Base-by-base conservation (phyloP, 2,113 vertebrate species). In the Pyxicephalus adspersus region DNA sequence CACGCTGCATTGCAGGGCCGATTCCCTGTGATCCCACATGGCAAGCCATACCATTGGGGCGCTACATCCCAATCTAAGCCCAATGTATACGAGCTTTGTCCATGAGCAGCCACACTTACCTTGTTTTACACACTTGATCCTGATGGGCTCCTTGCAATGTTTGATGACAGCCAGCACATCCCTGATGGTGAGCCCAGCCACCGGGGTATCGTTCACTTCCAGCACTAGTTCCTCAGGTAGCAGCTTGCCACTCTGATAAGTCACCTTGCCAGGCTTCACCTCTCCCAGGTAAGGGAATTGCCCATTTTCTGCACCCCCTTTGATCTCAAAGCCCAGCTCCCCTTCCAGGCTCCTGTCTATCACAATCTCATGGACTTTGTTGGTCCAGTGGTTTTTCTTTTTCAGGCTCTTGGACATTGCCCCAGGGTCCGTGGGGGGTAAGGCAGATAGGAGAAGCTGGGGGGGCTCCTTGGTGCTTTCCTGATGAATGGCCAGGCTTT, bases 331-430 rank as follows among this genome's bases (percentile, higher is more conserved):
- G 87, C 94, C 94, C 85, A 95, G 92, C 86, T 93, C 94, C 80
- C 95, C 94, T 87, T 95, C 93, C 87, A 88, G 86, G 87, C 90
- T 92, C 93, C 95, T 93, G 87, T 91, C 91, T 58, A 98, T 89
- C 87, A 96, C 93, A 84, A 94, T 94, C 91, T 98, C 96, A 26
- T 96, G 96, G 92, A 98, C 97, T 92, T 94, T 94, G 94, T 94
- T 95, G 77, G 94, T 98, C 97, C 97, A 98, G 95, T 98, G 97
- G 93, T 92, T 95, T 91, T 95, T 97, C 94, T 94, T 97, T 92
- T 95, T 97, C 92, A 94, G 91, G 90, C 90, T 96, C 90, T 95
- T 96, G 94, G 96, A 97, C 97, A 98, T 98, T 92, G 93, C 93
- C 93, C 91, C 90, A 88, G 81, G 89, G 85, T 29, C n/a, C 80